These are phyloP conservation scores for Gambusia yucatana DNA, from an alignment of 2,797 vertebrate species.

Conservation along the genomic window DNA sequence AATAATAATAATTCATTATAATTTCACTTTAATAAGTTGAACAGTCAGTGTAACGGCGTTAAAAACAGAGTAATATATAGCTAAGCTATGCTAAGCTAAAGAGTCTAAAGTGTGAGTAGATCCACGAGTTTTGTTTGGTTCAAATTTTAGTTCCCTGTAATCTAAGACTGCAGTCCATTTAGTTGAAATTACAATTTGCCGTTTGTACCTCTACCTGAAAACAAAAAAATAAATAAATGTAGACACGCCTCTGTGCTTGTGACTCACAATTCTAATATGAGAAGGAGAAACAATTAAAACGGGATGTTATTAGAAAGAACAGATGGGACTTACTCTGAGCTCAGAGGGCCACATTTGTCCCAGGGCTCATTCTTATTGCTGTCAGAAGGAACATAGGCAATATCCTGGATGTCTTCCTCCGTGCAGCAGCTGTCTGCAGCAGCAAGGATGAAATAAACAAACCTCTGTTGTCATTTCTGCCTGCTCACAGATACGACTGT, in stretches of 20 bases:
- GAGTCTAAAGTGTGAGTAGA: no score
- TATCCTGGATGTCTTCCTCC: conserved; percentile 70
- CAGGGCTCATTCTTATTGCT: conserved; percentile 69
- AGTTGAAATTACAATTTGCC: no score
- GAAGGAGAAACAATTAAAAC: not conserved
- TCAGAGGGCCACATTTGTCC: conserved; percentile 81
- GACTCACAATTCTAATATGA: not conserved
- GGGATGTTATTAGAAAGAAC: not conserved
- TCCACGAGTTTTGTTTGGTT: no score
- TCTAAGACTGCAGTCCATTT: no score
- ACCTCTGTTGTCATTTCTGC: conserved; percentile 1
- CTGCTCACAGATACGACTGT: not conserved
- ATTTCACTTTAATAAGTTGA: no score
- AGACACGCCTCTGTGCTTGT: not conserved
- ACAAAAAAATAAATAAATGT: no score
- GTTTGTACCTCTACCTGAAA: no score
- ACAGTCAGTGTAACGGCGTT: no score
- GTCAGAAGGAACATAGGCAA: conserved; percentile 58
- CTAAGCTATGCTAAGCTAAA: no score
- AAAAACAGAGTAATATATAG: no score
- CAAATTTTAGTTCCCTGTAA: no score
- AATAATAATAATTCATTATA: no score
- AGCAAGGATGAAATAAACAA: conserved; percentile 14
- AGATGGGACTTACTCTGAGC: conserved; percentile 66
- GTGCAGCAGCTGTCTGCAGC: conserved; percentile 79